Evolutionary conservation across 2,888 invertebrate genomes (phyloP), one percentile per base, ranked within the genome.

Genomic region (Notodromas monacha): DNA sequence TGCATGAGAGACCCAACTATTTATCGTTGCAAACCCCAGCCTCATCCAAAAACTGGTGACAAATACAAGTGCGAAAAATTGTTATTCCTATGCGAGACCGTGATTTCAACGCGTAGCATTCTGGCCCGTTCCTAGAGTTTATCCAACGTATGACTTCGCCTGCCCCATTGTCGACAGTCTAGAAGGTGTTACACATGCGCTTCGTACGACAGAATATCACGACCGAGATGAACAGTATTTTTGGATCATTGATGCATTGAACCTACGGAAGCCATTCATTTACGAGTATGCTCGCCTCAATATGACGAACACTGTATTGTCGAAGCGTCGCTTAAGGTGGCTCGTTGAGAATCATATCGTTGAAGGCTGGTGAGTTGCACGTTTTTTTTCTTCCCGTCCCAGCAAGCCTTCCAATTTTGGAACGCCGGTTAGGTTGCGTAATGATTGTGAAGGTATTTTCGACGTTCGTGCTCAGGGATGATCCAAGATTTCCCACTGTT

Each of bases 91-190:
- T n/a, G n/a, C n/a, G n/a, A n/a, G n/a, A n/a, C n/a, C n/a, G n/a
- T n/a, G n/a, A 13, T 12, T 32, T 11, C 3, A 10, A 34, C 14
- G 14, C 30, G 3, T 26, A 26, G 26, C 14, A 30, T 4, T 30
- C 16, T 33, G 26, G 14, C 33, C 30, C 37, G 36, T 37, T 50
- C 51, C 12, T 49, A 84, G 84, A 45, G 89, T 86, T 1, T 99
- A 99, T 50, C 96, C 96, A 13, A 99, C 96, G 0, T 99, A 99
- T 45, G 96, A 99, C 54, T 99, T 99, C 55, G 89, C 96, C 2
- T 99, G 96, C 46, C 96, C 96, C 0, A 86, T 99, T 44, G 92
- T 99, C 30, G 96, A 99, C 51, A 69, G 84, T 11, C 60, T 89
- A 30, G 96, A 99, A 55, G 70, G 74, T 32, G 86, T 99, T 12